A percentile compares a stretch with the other conserved stretches of the same genome.
These are phyloP conservation scores for Orthosia gothica DNA, from an alignment of 2,888 invertebrate species.

Conservation along the genomic window DNA sequence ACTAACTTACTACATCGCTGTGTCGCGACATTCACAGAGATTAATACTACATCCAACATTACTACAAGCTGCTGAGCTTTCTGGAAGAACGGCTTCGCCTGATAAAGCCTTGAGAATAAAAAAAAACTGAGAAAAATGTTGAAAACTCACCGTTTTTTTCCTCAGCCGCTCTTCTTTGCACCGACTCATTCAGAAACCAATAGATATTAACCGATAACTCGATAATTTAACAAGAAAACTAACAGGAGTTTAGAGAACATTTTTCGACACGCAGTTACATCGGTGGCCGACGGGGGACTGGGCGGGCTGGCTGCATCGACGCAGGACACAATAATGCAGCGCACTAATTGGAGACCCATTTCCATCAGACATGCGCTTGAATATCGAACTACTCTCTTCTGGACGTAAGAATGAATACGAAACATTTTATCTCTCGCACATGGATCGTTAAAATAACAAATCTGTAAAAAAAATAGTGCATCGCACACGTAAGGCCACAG, in stretches of 20 bases:
- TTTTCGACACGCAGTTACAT: conserved; percentile 40
- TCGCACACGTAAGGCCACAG: conserved; percentile 14
- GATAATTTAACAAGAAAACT: conserved; percentile 13
- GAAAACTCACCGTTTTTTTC: conserved; percentile 36
- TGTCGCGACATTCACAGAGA: conserved; percentile 56
- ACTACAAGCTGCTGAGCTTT: conserved; percentile 42
- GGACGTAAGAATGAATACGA: conserved; percentile 54
- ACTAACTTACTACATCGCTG: conserved; percentile 54
- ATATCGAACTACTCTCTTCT: conserved; percentile 57
- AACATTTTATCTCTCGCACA: conserved; percentile 50
- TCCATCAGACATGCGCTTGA: conserved; percentile 60
- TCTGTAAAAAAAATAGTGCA: conserved; percentile 40
- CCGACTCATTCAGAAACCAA: conserved; percentile 25
- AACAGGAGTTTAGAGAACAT: conserved; percentile 29
- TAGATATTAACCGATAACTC: conserved; percentile 9
- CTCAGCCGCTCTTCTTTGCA: conserved; percentile 6
- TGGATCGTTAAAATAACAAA: conserved; percentile 27
- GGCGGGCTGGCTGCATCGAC: conserved; percentile 52
- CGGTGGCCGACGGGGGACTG: conserved; percentile 53
- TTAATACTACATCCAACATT: conserved; percentile 47
- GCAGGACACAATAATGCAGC: conserved; percentile 51
- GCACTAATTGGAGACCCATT: conserved; percentile 60
- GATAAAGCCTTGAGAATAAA: not conserved
- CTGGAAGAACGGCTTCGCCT: conserved; percentile 6
- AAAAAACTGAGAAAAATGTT: not conserved